These are phyloP conservation scores for Spinibarbus caldwelli DNA, from an alignment of 2,797 vertebrate species.

Conservation along the genomic window DNA sequence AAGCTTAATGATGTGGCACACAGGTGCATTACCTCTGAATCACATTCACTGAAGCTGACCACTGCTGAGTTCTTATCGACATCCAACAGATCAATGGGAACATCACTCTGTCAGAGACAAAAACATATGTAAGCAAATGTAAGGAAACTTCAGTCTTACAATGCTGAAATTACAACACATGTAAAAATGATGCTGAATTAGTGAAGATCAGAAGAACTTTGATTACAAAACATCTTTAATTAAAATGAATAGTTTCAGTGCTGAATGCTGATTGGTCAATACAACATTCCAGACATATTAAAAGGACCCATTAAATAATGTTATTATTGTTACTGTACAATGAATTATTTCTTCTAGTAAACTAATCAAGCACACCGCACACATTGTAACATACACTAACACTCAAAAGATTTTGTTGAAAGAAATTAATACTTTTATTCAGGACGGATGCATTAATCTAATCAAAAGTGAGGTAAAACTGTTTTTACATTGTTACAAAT, in stretches of 20 bases:
- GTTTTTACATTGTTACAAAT: background rate
- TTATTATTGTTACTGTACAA: background rate
- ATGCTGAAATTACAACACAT: background rate
- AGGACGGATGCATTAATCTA: background rate
- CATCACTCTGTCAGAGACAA: conserved; percentile 86
- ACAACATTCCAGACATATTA: background rate
- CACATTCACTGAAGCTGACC: conserved; percentile 97
- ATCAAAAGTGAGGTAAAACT: background rate
- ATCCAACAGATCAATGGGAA: conserved; percentile 94
- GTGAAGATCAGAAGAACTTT: background rate
- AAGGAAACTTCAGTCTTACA: background rate
- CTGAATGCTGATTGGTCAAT: background rate
- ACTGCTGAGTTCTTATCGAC: conserved; percentile 99
- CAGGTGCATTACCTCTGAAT: conserved; percentile 86
- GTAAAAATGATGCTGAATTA: background rate
- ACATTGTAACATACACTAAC: background rate
- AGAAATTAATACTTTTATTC: background rate
- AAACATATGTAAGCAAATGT: background rate
- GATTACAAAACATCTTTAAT: background rate
- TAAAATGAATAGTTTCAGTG: background rate
- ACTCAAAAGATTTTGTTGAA: background rate
- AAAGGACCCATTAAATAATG: background rate
- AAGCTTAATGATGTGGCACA: background rate
- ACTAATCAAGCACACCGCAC: background rate
- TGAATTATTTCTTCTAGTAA: background rate